Evolutionary conservation across 2,797 vertebrate species (phyloP).

Genomic region (Benthosema pterotum): DNA sequence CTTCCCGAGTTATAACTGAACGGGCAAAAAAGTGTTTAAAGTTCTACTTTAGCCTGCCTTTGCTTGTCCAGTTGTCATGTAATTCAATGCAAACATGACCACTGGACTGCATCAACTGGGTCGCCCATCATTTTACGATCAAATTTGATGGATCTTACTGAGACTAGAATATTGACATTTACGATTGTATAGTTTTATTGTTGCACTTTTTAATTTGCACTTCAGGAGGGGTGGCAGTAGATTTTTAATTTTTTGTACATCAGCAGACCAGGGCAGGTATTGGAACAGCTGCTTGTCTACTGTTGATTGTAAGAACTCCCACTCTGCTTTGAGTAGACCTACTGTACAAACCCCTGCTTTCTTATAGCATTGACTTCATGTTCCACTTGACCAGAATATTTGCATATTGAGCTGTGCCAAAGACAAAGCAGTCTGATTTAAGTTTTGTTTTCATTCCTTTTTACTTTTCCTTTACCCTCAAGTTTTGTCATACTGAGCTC

Average conservation of each 20-base stretch:
- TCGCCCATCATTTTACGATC: slow-evolving; percentile 66
- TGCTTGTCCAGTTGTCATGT: slow-evolving; percentile 62
- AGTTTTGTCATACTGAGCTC: slow-evolving; percentile 88
- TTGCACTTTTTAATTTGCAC: slow-evolving; percentile 99
- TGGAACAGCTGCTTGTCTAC: slow-evolving; percentile 81
- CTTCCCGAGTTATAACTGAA: slow-evolving; percentile 76
- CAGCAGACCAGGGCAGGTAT: slow-evolving; percentile 80
- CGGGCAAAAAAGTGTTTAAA: slow-evolving; percentile 73
- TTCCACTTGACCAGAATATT: slow-evolving; percentile 77
- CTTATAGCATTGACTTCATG: slow-evolving; percentile 69
- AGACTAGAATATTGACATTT: slow-evolving; percentile 83
- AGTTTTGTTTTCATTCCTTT: too few species aligned
- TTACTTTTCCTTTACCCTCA: slow-evolving; percentile 78
- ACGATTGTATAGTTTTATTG: slow-evolving; percentile 92
- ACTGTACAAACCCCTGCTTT: slow-evolving; percentile 71
- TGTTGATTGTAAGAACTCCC: slow-evolving; percentile 85
- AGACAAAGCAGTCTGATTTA: slow-evolving; percentile 75
- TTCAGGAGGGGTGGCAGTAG: slow-evolving; percentile 89
- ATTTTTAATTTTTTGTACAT: slow-evolving; percentile 98
- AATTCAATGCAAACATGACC: slow-evolving; percentile 59
- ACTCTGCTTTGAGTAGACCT: slow-evolving; percentile 86
- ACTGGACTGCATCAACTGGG: slow-evolving; percentile 72
- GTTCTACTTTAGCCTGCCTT: slow-evolving; percentile 65
- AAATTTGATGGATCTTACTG: slow-evolving; percentile 75
- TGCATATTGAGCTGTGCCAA: slow-evolving; percentile 93